Evolutionary conservation across 2,797 vertebrate genomes (phyloP), one percentile per base, ranked within the genome.

Genomic region (Cyprinella venusta): DNA sequence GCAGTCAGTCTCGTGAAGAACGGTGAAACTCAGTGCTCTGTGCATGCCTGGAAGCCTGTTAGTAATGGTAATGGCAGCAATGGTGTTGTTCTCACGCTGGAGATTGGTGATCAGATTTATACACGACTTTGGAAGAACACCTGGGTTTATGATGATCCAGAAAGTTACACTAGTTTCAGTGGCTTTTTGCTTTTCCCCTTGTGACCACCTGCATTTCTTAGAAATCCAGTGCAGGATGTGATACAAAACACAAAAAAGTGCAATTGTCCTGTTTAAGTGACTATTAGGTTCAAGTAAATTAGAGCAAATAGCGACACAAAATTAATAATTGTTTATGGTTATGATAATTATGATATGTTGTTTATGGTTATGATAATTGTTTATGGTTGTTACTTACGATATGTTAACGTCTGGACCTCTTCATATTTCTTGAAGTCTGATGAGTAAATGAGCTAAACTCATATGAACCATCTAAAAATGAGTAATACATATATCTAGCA

Each of bases 161-260:
- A 0, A 6, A n/a, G 75, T 42, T 87, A 84, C 83, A 87, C 87
- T 1, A 88, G 85, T n/a, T 88, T 88, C 2, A 15, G 54, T 42
- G 87, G 85, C 13, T 88, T 88, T 69, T 48, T 85, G 30, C 54
- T 87, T 65, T 86, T 88, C 42, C 76, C 76, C 30, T 52, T 87
- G 59, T 85, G 24, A 85, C 77, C 5, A 5, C n/a, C n/a, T 33
- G 6, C 2, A 30, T 64, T 4, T 33, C 30, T 8, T 50, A 36
- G 30, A 63, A 63, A 50, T 50, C 45, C 26, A 71, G 45, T 30
- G 16, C 8, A 19, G 0, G 8, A 36, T 21, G 18, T 18, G 48
- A 10, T 40, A 5, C 10, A 21, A n/a, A 13, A 67, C 18, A 67
- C 18, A 67, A 12, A 5, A 38, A n/a, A n/a, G 13, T 26, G 2